Base-by-base conservation (phyloP, 2,888 invertebrate genomes). In the Ferdinandea cuprea region DNA sequence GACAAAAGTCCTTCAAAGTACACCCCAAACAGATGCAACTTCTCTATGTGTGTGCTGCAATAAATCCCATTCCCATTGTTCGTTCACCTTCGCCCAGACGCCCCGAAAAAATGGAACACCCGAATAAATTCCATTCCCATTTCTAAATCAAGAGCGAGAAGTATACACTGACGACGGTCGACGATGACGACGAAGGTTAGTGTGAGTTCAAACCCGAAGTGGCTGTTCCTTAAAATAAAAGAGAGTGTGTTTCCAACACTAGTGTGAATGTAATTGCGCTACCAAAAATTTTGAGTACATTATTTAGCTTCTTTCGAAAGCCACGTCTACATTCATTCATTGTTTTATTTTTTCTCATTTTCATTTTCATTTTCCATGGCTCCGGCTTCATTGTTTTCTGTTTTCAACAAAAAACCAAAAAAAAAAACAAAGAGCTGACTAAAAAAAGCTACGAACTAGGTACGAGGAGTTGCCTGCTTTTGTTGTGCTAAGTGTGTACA, bases 271-370 rank as follows among this genome's bases (percentile, higher is more conserved):
- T 56, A 56, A 68, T 68, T 61, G 61, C 19, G 35, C 72, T 54
- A 58, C 61, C 42, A 25, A 28, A 46, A 48, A 50, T 68, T 40
- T 76, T 59, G 42, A 58, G 56, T 78, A 42, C 54, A 66, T 72
- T 79, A 79, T 72, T 59, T 66, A 72, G 66, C 66, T 73, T 68
- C 46, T 61, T 56, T 73, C 66, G 48, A 61, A 68, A 48, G 61
- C 61, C 46, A 56, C 59, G 54, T 68, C 73, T 68, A 54, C 66
- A 54, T 56, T 21, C 50, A 40, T 56, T 73, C 17, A 73, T 80
- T 80, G 79, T 80, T 80, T 80, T 30, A 15, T 79, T 66, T n/a
- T 68, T 25, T 58, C 32, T 30, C 66, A 59, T 44, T 68, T 46
- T 25, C 58, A 58, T 66, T 74, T n/a, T n/a, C n/a, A n/a, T n/a